Evolutionary conservation across 2,797 vertebrate genomes (phyloP), one percentile per base, ranked within the genome.

Genomic region (Pangasius macronema): DNA sequence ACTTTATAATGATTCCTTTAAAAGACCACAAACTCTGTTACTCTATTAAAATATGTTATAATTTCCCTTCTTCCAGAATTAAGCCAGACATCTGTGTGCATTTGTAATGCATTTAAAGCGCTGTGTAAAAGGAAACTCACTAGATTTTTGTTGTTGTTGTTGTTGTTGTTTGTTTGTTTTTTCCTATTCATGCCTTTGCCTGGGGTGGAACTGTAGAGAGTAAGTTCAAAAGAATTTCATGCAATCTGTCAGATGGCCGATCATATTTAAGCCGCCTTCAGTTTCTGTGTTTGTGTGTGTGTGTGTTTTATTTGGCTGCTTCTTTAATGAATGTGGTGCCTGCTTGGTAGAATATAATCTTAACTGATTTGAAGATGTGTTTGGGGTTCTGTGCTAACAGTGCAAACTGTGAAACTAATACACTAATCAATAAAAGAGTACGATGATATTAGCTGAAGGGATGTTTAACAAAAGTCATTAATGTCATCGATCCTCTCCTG

Each of bases 151-250:
- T 97, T 93, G 27, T 57, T 79, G 5, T 55, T 95, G 1, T 70
- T 22, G 42, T 42, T 42, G 39, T 94, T 97, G n/a, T n/a, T 9
- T 95, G 18, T 94, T 97, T 93, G 97, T 94, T 97, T 94, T 97
- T 93, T 97, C 93, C 94, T 95, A 96, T 97, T 95, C 97, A 98
- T 97, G 97, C 97, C 94, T 94, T 95, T 94, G 93, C 95, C 95
- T 96, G 95, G 97, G 97, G 97, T 97, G 98, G 88, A 95, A 95
- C 95, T 97, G 92, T 98, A 99, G 98, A 98, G 98, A 99, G 98
- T 99, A 99, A 99, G 98, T 99, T 95, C 96, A 95, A 95, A 95
- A 95, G 92, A 89, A 94, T 95, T 95, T 95, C 93, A 92, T 94
- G 94, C 59, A 83, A 51, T 70, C 30, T 85, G 18, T 82, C 59